A percentile compares a stretch with the other conserved stretches of the same genome.
phyloP scores from a whole-genome alignment of 2,797 vertebrate genomes.

The Ciconia nigra region DNA sequence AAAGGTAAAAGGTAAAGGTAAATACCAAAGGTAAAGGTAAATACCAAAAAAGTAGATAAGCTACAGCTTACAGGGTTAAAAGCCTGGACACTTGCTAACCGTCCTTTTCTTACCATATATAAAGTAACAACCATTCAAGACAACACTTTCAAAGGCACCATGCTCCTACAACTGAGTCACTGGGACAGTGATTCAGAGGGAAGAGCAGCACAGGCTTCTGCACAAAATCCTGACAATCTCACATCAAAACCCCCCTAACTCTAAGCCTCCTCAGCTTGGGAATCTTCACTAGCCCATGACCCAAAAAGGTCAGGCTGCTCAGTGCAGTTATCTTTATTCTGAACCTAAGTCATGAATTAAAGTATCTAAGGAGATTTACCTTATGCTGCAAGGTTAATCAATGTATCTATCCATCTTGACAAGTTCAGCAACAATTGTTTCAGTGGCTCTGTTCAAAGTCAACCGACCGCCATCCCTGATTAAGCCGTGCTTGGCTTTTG shows the following conservation, averaged over 20 bases:
- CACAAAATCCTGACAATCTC: background rate
- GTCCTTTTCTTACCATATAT: background rate
- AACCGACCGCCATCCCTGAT: background rate
- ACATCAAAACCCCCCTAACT: background rate
- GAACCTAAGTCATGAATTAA: background rate
- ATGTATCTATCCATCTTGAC: conserved; percentile 30
- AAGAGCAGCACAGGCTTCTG: background rate
- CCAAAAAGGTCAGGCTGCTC: background rate
- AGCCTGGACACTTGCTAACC: background rate
- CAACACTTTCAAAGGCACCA: background rate
- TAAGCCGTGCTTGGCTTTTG: background rate
- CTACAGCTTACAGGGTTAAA: background rate
- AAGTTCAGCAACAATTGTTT: background rate
- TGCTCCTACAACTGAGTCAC: background rate
- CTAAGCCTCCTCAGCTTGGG: background rate
- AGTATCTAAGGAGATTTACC: background rate
- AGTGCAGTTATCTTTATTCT: background rate
- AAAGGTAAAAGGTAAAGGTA: background rate
- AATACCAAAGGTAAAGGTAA: background rate
- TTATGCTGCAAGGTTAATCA: conserved; percentile 14
- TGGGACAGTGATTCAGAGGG: background rate
- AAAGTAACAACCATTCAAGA: background rate
- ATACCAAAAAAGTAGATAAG: background rate
- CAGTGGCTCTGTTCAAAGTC: conserved; percentile 5
- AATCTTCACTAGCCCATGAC: background rate